Conservation (phyloP, 2,888 invertebrate genomes). For the Argynnis bischoffii region DNA sequence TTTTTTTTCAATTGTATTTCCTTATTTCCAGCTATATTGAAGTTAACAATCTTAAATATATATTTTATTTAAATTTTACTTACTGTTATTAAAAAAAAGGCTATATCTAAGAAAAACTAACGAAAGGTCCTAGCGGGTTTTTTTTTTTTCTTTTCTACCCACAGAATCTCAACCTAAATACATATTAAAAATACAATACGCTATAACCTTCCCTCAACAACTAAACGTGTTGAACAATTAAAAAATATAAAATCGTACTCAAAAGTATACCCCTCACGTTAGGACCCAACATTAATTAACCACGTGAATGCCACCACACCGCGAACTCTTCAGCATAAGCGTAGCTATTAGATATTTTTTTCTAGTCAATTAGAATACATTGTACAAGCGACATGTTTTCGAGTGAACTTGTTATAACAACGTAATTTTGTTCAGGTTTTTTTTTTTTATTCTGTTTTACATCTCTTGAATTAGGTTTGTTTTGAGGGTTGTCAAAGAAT, state of each 20-base stretch:
- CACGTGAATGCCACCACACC: constrained; percentile 38
- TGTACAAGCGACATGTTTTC: constrained; percentile 26
- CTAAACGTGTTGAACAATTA: constrained; percentile 11
- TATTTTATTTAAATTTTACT: no score
- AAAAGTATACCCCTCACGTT: constrained; percentile 19
- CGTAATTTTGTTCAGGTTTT: background rate
- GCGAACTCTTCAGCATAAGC: constrained; percentile 39
- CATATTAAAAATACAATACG: background rate
- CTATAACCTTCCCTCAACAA: background rate
- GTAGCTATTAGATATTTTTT: constrained; percentile 37
- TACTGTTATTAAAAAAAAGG: no score
- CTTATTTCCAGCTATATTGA: no score
- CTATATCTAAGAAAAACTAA: no score
- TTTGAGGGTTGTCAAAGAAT: no score
- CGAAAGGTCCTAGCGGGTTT: no score
- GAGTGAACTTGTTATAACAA: constrained; percentile 12
- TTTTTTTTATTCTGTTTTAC: background rate
- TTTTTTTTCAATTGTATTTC: no score
- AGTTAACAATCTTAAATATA: no score
- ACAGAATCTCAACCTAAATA: background rate
- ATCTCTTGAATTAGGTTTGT: no score
- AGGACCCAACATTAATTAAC: constrained; percentile 41
- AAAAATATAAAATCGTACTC: constrained; percentile 23
- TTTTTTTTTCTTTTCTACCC: no score
- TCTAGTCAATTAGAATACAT: constrained; percentile 33